Conservation (phyloP, 2,113 vertebrate genomes). For the Apistogramma diplotaenia region DNA sequence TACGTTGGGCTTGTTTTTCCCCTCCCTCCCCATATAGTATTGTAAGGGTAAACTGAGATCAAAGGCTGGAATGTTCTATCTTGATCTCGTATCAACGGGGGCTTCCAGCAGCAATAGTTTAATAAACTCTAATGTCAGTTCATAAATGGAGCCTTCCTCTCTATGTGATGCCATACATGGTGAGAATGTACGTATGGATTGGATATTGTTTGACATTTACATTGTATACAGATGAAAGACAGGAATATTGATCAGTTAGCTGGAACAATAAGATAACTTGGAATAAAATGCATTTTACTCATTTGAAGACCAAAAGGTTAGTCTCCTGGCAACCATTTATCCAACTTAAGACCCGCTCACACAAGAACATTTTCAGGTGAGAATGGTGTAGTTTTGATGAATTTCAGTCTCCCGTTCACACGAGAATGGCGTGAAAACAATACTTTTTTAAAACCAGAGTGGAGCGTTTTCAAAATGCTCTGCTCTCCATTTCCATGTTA, state of each 20-base stretch:
- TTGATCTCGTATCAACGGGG: conserved; percentile 49
- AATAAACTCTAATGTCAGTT: conserved; percentile 42
- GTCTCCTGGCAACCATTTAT: neutral
- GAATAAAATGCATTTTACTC: neutral
- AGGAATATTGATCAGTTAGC: neutral
- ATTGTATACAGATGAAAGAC: neutral
- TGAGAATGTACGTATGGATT: neutral
- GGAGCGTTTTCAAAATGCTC: too few relatives aligned
- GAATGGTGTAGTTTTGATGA: too few relatives aligned
- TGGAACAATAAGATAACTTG: neutral
- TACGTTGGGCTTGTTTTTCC: conserved; percentile 37
- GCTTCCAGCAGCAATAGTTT: conserved; percentile 30
- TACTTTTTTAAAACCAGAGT: too few relatives aligned
- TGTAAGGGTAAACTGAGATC: conserved; percentile 53
- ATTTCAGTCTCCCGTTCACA: too few relatives aligned
- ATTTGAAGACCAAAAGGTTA: neutral
- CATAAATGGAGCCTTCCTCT: conserved; percentile 15
- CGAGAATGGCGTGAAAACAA: too few relatives aligned
- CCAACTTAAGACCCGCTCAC: too few relatives aligned
- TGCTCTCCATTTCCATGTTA: too few relatives aligned
- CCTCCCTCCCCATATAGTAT: conserved; percentile 40
- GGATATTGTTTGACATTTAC: neutral
- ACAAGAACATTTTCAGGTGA: too few relatives aligned
- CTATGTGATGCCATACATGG: neutral
- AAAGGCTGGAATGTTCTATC: conserved; percentile 65